Evolutionary conservation across 64 coral and sea anemone species (phyloP).

Genomic region (Acropora yongei): DNA sequence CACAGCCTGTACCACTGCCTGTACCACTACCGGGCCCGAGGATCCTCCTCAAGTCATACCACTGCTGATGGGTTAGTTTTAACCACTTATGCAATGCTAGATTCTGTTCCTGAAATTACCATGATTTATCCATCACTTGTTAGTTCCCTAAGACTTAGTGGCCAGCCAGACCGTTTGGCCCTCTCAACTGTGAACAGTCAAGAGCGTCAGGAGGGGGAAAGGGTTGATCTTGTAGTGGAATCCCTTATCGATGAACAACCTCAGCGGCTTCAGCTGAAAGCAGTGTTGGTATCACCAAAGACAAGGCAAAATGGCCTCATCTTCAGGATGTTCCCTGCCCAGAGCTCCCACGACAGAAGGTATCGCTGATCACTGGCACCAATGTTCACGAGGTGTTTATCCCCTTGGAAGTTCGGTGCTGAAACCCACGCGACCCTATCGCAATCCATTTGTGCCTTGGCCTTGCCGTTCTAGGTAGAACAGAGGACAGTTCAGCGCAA

Average conservation of each 20-base stretch:
- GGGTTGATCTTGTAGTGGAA: no score
- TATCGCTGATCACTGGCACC: neutral
- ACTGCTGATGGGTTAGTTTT: neutral
- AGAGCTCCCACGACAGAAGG: no score
- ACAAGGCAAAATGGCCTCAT: no score
- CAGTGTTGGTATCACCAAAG: neutral
- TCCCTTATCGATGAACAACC: no score
- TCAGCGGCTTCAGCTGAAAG: neutral
- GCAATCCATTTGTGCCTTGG: constrained; percentile 47
- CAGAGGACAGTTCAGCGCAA: neutral
- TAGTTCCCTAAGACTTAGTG: constrained; percentile 18
- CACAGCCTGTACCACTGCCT: neutral
- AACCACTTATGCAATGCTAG: constrained; percentile 70
- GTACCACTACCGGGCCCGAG: constrained; percentile 4
- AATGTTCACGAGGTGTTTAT: constrained; percentile 63
- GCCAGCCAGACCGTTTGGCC: neutral
- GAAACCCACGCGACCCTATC: constrained; percentile 14
- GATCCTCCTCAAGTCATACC: constrained; percentile 47
- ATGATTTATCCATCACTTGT: constrained; percentile 57
- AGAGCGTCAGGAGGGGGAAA: no score
- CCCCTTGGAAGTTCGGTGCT: constrained; percentile 29
- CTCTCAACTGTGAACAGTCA: no score
- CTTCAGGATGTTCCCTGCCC: constrained; percentile 28
- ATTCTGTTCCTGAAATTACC: constrained; percentile 60
- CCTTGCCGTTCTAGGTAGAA: constrained; percentile 16